Evolutionary conservation across 2,797 vertebrate genomes (phyloP), one percentile per base, ranked within the genome.

Genomic region (Sebastes vulpes): DNA sequence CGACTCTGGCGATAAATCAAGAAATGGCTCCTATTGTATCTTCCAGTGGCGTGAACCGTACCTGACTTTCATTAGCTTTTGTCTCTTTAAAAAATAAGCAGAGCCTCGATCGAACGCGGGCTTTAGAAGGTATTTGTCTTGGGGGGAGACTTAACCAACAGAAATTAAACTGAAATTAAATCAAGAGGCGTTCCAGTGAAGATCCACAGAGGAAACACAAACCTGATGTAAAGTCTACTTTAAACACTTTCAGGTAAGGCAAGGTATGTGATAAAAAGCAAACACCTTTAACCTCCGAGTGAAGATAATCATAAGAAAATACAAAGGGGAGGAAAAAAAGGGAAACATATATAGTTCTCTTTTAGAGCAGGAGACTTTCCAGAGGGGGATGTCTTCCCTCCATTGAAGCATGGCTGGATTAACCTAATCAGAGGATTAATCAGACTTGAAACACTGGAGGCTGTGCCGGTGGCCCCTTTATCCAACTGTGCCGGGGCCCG

Each of bases 371-470:
- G 20, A 85, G 83, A 66, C 76, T 76, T 84, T 91, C 72, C 60
- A 67, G 65, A 77, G 66, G 67, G 69, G 76, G 42, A 60, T 73
- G 57, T 59, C 65, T 91, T 82, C 65, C 76, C 86, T 83, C 72
- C 75, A 85, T 57, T 88, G 81, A 91, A 83, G 89, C 86, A 76
- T 83, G 66, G 89, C 88, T 84, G 92, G 93, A 95, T 95, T 94
- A 96, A 91, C 87, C 90, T 91, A 94, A 96, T 96, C 94, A 95
- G 86, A 91, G 89, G 92, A 94, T 94, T 92, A 95, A 94, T 92
- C 92, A 85, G 90, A 91, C 91, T 94, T 93, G 90, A 94, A 96
- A 93, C 90, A 92, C 89, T 74, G 56, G 81, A 90, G 90, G 89
- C 88, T 79, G 84, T 59, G 89, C 89, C 65, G 76, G 89, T 93